A percentile compares a stretch with the other conserved stretches of the same genome.
Evolutionary conservation across 2,888 invertebrate genomes (phyloP).

Genomic region (Volucella inflata): DNA sequence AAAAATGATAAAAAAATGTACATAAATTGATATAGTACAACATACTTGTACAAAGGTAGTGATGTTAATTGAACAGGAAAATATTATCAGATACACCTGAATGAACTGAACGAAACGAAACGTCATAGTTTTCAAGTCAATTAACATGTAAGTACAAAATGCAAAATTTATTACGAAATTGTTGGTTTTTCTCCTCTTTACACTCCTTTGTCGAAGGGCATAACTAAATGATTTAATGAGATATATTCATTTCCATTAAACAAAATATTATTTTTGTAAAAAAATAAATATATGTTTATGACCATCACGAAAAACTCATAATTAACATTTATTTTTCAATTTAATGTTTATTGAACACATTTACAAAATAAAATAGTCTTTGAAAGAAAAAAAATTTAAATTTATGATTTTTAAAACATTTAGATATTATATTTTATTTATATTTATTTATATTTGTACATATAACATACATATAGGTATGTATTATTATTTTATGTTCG

Average conservation of each 20-base stretch:
- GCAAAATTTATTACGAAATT: slow-evolving; percentile 50
- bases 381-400: background rate
- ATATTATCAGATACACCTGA: slow-evolving; percentile 51
- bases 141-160: slow-evolving; percentile 70
- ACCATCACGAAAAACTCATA: slow-evolving; percentile 5
- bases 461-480: background rate
- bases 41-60: slow-evolving; percentile 30
- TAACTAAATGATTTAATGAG: slow-evolving; percentile 39
- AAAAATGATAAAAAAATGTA: background rate
- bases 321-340: background rate
- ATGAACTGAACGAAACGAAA: background rate
- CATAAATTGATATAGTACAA: background rate
- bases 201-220: slow-evolving; percentile 34
- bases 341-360: slow-evolving; percentile 7
- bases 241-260: slow-evolving; percentile 1
- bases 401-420: background rate
- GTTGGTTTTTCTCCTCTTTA: background rate
- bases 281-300: background rate
- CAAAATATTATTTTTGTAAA: slow-evolving; percentile 1
- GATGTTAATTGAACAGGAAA: slow-evolving; percentile 54
- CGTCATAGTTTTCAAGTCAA: slow-evolving; percentile 55
- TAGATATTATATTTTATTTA: too few species aligned
- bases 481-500: too few species aligned
- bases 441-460: background rate
- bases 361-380: background rate